These are phyloP conservation scores for Parasteatoda lunata DNA, from an alignment of 2,888 invertebrate species.

Conservation along the genomic window DNA sequence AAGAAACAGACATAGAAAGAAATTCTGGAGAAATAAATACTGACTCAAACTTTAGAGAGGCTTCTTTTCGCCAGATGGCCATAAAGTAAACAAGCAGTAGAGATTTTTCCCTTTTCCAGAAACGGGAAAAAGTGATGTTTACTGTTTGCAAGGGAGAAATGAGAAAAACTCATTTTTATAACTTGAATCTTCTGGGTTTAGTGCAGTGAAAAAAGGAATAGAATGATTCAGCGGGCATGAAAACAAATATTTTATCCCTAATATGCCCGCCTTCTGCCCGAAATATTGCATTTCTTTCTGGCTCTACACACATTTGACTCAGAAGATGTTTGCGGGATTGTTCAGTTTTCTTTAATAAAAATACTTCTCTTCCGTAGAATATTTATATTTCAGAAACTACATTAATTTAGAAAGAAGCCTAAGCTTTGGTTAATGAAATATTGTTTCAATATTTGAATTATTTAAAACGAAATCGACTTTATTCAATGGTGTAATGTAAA, in stretches of 20 bases:
- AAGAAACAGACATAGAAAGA: background rate
- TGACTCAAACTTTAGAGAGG: background rate
- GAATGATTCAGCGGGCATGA: slow-evolving; percentile 1
- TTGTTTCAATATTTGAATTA: too few relatives aligned
- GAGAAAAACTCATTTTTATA: slow-evolving; percentile 2
- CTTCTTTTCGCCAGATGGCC: background rate
- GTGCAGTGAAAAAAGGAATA: background rate
- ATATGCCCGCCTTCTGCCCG: background rate
- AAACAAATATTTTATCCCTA: slow-evolving; percentile 3
- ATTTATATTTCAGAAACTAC: too few relatives aligned
- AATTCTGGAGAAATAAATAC: background rate
- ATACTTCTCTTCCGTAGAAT: too few relatives aligned
- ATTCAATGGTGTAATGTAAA: too few relatives aligned
- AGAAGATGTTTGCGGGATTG: too few relatives aligned
- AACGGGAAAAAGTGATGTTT: background rate
- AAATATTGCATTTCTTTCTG: too few relatives aligned
- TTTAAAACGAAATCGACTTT: too few relatives aligned
- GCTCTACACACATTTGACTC: too few relatives aligned
- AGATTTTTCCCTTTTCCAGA: background rate
- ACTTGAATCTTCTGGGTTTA: background rate
- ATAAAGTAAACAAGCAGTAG: background rate
- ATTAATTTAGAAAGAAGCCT: too few relatives aligned
- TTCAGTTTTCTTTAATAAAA: too few relatives aligned
- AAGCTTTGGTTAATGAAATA: too few relatives aligned
- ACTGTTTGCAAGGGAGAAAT: background rate